phyloP scores from a whole-genome alignment of 2,888 invertebrate species.

The Diplolepis rosae region DNA sequence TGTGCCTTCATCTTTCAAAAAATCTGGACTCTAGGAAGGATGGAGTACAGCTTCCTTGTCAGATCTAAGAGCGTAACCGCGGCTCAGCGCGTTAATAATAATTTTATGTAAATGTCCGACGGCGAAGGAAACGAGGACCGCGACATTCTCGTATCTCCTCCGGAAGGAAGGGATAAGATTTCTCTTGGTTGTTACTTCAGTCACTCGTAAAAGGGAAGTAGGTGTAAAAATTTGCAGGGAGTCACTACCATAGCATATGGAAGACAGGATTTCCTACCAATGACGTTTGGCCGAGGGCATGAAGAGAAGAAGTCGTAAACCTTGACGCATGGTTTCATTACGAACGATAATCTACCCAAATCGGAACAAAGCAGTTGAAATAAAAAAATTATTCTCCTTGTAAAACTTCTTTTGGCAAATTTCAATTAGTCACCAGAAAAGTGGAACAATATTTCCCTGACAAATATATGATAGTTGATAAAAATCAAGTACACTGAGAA shows the following conservation, averaged over 20 bases:
- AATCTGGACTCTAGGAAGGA: background rate
- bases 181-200: constrained; percentile 56
- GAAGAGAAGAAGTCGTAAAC: constrained; percentile 48
- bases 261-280: constrained; percentile 50
- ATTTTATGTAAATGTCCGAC: constrained; percentile 67
- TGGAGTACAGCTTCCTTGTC: background rate
- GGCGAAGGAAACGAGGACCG: constrained; percentile 43
- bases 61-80: constrained; percentile 53
- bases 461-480: no score
- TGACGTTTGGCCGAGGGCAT: constrained; percentile 43
- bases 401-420: background rate
- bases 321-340: constrained; percentile 35
- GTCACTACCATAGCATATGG: constrained; percentile 56
- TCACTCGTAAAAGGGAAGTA: constrained; percentile 66
- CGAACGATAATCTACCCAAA: constrained; percentile 24
- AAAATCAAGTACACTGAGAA: no score
- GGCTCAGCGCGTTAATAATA: constrained; percentile 62
- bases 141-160: constrained; percentile 39
- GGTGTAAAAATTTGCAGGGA: constrained; percentile 61
- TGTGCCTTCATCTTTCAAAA: constrained; percentile 39
- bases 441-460: no score
- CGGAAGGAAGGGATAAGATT: constrained; percentile 46
- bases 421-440: no score
- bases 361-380: constrained; percentile 24
- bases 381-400: background rate